A percentile compares a stretch with the other conserved stretches of the same genome.
Evolutionary conservation across 2,113 vertebrate genomes (phyloP).

Genomic region (Zapus hudsonius): DNA sequence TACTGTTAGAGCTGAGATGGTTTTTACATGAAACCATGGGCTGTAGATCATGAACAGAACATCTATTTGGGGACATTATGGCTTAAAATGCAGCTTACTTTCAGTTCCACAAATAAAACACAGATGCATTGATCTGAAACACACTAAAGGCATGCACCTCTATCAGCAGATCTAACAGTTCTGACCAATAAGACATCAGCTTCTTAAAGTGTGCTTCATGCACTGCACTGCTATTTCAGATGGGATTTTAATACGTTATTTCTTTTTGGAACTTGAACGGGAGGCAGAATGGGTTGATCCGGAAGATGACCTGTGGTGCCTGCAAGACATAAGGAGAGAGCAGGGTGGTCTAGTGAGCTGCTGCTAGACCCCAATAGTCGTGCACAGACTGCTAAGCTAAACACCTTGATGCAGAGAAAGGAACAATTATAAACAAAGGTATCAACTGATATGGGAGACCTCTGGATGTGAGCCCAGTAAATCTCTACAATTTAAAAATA

Average conservation of each 20-base stretch:
- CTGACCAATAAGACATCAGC: conserved; percentile 88
- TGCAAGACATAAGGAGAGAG: conserved; percentile 91
- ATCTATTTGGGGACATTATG: conserved; percentile 82
- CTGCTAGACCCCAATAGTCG: conserved; percentile 14
- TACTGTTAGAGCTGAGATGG: conserved; percentile 35
- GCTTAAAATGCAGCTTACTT: conserved; percentile 89
- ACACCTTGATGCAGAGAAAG: conserved; percentile 63
- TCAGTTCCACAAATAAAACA: conserved; percentile 84
- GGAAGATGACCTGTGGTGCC: conserved; percentile 93
- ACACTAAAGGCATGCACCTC: conserved; percentile 89
- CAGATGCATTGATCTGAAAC: conserved; percentile 86
- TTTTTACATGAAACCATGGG: conserved; percentile 57
- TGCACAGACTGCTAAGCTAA: conserved; percentile 65
- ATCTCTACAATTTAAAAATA: conserved; percentile 35
- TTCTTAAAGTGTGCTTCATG: conserved; percentile 88
- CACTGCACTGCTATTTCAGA: conserved; percentile 82
- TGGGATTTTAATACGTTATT: conserved; percentile 89
- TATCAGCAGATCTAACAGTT: conserved; percentile 87
- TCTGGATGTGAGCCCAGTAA: neutral
- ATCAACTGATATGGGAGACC: conserved; percentile 25
- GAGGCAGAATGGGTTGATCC: conserved; percentile 98
- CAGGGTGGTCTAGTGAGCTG: conserved; percentile 81
- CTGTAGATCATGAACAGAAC: conserved; percentile 63
- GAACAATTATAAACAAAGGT: conserved; percentile 49
- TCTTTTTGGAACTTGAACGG: conserved; percentile 97